These are phyloP conservation scores for Scartelaos histophorus DNA, from an alignment of 2,113 vertebrate species.

Conservation along the genomic window DNA sequence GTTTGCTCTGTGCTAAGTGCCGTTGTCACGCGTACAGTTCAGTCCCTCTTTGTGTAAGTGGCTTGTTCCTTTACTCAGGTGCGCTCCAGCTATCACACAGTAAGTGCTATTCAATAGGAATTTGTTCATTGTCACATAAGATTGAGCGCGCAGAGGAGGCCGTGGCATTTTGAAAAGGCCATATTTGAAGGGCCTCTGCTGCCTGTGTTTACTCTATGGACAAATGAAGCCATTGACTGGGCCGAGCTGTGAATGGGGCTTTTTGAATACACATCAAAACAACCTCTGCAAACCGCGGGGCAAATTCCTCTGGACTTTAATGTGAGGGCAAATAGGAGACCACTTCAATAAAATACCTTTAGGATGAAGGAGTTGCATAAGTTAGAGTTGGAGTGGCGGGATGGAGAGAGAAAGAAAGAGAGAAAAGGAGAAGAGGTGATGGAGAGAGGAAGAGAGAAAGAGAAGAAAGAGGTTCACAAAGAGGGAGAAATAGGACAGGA, in stretches of 20 bases:
- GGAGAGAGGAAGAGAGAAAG: too few species aligned
- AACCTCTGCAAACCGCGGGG: constrained; percentile 74
- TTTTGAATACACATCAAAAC: constrained; percentile 79
- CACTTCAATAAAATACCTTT: constrained; percentile 80
- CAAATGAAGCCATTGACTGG: constrained; percentile 77
- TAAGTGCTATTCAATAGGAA: constrained; percentile 74
- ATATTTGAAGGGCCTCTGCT: constrained; percentile 74
- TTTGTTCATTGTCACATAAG: constrained; percentile 76
- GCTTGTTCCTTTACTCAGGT: constrained; percentile 71
- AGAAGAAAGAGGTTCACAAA: too few species aligned
- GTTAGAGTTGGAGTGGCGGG: constrained; percentile 39
- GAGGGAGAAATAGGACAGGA: too few species aligned
- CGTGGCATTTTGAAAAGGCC: constrained; percentile 71
- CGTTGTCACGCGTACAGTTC: constrained; percentile 50
- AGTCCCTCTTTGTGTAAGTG: constrained; percentile 40
- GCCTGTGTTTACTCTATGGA: constrained; percentile 76
- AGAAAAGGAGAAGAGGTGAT: too few species aligned
- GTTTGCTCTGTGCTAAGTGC: neutral
- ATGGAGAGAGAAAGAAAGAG: neutral
- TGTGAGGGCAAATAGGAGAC: constrained; percentile 77
- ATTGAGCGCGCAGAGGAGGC: constrained; percentile 66
- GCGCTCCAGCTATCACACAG: constrained; percentile 63
- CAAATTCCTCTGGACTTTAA: constrained; percentile 78
- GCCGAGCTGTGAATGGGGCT: constrained; percentile 72
- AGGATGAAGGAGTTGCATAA: constrained; percentile 67